Conservation (phyloP, 1,140 invertebrate species). For the Meloidogyne floridensis region DNA sequence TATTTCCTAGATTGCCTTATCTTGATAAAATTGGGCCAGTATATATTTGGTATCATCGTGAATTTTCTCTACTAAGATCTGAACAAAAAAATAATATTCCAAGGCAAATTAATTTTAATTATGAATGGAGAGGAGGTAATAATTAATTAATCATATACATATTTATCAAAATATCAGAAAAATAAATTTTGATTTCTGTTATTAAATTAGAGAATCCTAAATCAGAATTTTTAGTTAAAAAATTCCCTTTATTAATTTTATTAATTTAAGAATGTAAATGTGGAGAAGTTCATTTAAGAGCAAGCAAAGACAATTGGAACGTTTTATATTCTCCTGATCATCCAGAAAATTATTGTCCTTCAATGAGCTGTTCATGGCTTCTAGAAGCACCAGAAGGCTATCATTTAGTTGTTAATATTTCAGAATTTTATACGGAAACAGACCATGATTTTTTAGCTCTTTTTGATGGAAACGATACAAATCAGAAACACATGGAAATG, state of each 20-base stretch:
- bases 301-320: conserved; percentile 33
- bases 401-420: conserved; percentile 32
- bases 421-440: conserved; percentile 32
- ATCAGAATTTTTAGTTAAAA: too few species aligned
- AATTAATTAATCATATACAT: neutral
- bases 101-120: conserved; percentile 34
- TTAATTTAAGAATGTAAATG: conserved; percentile 36
- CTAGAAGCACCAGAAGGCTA: conserved; percentile 36
- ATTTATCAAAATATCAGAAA: neutral
- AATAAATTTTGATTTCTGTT: too few species aligned
- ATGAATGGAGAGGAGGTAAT: conserved; percentile 45
- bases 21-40: neutral
- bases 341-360: conserved; percentile 35
- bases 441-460: conserved; percentile 43
- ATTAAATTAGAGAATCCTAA: too few species aligned
- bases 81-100: too few species aligned
- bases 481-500: conserved; percentile 37
- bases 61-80: too few species aligned
- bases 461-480: conserved; percentile 46
- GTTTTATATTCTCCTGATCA: conserved; percentile 40
- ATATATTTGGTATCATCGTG: conserved; percentile 43
- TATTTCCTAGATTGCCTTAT: too few species aligned
- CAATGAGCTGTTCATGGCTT: conserved; percentile 27
- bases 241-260: too few species aligned
- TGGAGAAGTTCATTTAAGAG: conserved; percentile 27